phyloP scores from a whole-genome alignment of 92 coral and sea anemone species.

The Metridium senile region DNA sequence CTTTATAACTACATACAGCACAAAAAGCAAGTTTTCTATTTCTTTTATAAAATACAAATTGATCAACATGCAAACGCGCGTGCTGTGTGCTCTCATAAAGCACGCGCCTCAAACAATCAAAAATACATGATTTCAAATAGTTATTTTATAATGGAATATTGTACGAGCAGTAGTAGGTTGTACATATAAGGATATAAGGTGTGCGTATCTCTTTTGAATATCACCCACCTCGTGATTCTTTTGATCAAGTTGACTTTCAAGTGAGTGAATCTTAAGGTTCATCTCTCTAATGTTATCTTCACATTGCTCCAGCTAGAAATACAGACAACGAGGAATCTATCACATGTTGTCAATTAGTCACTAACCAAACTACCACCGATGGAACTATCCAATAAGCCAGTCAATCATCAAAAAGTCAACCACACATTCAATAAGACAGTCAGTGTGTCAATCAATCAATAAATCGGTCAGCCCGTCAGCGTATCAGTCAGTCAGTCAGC shows the following conservation, averaged over 20 bases:
- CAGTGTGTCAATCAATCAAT: neutral
- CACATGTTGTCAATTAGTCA: neutral
- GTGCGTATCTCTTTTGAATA: too few species aligned
- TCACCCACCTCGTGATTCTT: slow-evolving; percentile 88
- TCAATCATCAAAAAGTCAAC: neutral
- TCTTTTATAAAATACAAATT: too few species aligned
- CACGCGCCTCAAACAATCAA: too few species aligned
- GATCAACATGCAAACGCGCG: too few species aligned
- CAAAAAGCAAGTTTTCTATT: too few species aligned
- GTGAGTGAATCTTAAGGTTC: slow-evolving; percentile 84
- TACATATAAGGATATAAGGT: too few species aligned
- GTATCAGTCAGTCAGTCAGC: neutral
- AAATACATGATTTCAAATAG: too few species aligned
- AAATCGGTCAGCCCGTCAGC: neutral
- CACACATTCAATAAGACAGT: neutral
- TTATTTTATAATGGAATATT: too few species aligned
- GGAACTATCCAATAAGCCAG: neutral
- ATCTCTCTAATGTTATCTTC: slow-evolving; percentile 94
- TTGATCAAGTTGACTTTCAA: slow-evolving; percentile 85
- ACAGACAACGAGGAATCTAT: neutral
- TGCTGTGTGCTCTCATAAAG: too few species aligned
- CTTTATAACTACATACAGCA: too few species aligned
- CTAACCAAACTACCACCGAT: too few species aligned
- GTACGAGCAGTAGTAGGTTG: too few species aligned
- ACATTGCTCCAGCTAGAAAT: slow-evolving; percentile 84